Conservation (phyloP, 2,888 invertebrate genomes). For the Temnothorax ravouxi region DNA sequence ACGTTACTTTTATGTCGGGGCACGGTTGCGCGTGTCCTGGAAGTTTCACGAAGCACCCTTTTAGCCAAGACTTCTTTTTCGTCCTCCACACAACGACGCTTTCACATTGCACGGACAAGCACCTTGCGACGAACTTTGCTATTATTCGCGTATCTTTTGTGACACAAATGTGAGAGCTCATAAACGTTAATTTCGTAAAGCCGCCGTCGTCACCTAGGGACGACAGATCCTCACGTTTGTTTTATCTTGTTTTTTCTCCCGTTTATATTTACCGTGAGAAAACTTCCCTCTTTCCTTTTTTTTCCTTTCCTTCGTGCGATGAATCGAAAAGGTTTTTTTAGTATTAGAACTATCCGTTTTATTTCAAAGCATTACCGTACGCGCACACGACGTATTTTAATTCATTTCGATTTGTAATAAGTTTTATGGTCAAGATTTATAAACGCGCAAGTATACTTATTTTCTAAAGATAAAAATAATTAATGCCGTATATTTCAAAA, state of each 20-base stretch:
- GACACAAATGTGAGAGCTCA: conserved; percentile 60
- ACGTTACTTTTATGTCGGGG: conserved; percentile 37
- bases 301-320: background rate
- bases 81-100: background rate
- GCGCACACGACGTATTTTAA: background rate
- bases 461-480: background rate
- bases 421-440: background rate
- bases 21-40: conserved; percentile 32
- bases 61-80: conserved; percentile 47
- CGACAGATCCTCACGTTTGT: conserved; percentile 23
- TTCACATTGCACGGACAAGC: background rate
- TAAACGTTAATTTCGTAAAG: conserved; percentile 68
- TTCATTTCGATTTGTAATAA: background rate
- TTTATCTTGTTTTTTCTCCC: conserved; percentile 25
- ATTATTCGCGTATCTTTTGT: conserved; percentile 62
- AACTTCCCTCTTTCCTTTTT: conserved; percentile 1
- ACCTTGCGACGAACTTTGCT: conserved; percentile 45
- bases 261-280: conserved; percentile 2
- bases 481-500: background rate
- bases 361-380: background rate
- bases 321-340: background rate
- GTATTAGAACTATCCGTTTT: background rate
- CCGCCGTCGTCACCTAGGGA: conserved; percentile 49
- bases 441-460: background rate
- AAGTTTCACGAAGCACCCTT: conserved; percentile 49